Evolutionary conservation across 2,888 invertebrate genomes (phyloP).

Genomic region (Frankliniella intonsa): DNA sequence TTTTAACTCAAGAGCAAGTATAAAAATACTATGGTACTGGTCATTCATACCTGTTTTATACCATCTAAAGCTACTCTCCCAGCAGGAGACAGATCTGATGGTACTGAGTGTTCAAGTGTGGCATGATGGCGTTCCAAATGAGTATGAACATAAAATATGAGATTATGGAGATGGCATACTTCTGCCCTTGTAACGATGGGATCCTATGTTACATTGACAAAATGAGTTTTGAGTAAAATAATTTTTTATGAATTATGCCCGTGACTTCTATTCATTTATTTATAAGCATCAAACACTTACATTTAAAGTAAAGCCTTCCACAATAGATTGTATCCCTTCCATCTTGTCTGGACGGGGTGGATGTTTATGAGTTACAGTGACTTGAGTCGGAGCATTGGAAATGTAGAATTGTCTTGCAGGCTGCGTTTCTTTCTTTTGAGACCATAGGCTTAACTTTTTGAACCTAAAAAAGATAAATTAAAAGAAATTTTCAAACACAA

Average conservation of each 20-base stretch:
- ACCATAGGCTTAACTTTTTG: neutral
- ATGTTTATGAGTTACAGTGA: constrained; percentile 34
- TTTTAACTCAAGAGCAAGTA: neutral
- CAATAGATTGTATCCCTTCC: constrained; percentile 40
- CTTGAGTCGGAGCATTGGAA: no score
- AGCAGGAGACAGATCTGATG: neutral
- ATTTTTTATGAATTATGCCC: neutral
- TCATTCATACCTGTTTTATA: neutral
- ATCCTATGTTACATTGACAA: neutral
- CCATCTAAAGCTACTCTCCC: neutral
- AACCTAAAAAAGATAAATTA: neutral
- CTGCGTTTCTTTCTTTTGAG: neutral
- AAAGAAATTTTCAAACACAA: neutral
- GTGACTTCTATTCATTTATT: no score
- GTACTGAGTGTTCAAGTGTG: neutral
- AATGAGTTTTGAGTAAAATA: neutral
- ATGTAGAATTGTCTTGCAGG: neutral
- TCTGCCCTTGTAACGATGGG: neutral
- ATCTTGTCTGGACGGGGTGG: constrained; percentile 30
- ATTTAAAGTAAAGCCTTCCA: constrained; percentile 48
- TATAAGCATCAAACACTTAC: constrained; percentile 40
- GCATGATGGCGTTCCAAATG: constrained; percentile 13
- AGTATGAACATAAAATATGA: neutral
- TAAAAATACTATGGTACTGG: neutral
- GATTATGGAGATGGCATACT: neutral